A percentile compares a stretch with the other conserved stretches of the same genome.
These are phyloP conservation scores for Periophthalmus magnuspinnatus DNA, from an alignment of 2,797 vertebrate genomes.

Conservation along the genomic window DNA sequence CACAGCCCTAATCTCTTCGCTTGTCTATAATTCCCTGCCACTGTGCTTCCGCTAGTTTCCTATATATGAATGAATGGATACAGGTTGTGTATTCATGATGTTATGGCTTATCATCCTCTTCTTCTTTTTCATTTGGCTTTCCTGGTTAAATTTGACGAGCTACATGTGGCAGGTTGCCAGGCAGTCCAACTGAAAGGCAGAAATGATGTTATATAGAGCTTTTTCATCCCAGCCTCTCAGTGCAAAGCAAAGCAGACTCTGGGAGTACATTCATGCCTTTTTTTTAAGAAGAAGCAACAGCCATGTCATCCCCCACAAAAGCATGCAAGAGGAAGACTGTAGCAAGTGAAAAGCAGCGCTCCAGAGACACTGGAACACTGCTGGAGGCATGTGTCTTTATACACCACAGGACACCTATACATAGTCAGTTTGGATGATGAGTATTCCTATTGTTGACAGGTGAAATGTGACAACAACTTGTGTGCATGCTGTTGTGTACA, in stretches of 20 bases:
- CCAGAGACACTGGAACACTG: constrained; percentile 3
- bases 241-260: constrained; percentile 26
- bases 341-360: constrained; percentile 3
- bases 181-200: constrained; percentile 51
- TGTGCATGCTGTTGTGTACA: not conserved
- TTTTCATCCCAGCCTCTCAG: constrained; percentile 43
- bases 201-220: constrained; percentile 59
- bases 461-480: not conserved
- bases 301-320: constrained; percentile 16
- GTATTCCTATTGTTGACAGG: too few species aligned
- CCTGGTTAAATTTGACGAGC: constrained; percentile 51
- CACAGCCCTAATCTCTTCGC: too few species aligned
- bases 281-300: constrained; percentile 19
- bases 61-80: constrained; percentile 36
- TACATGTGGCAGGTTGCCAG: constrained; percentile 61
- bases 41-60: constrained; percentile 33
- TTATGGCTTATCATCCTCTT: constrained; percentile 15
- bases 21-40: constrained; percentile 17
- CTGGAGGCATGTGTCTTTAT: not conserved
- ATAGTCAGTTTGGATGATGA: constrained; percentile 2
- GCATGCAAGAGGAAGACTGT: constrained; percentile 6
- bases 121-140: constrained; percentile 42
- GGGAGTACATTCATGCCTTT: constrained; percentile 33
- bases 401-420: constrained; percentile 5
- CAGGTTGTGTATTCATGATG: constrained; percentile 37